A percentile compares a stretch with the other conserved stretches of the same genome.
Conservation (phyloP, 2,888 invertebrate genomes). For the Scrobipalpa costella region DNA sequence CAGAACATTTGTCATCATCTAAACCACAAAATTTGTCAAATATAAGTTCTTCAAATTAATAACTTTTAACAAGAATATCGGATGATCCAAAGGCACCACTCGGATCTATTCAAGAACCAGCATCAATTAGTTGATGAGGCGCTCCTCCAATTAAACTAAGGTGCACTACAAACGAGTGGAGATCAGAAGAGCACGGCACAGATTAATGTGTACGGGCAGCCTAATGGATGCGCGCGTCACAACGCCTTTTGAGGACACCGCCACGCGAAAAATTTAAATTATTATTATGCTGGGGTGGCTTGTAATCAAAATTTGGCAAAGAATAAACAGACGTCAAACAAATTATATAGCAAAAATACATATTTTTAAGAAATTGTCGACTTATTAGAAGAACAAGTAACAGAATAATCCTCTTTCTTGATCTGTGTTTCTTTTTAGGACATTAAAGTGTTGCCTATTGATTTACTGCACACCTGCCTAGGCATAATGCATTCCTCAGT, state of each 20-base stretch:
- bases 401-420: too few relatives aligned
- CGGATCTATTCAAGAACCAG: not conserved
- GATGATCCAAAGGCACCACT: not conserved
- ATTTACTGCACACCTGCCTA: too few relatives aligned
- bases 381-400: too few relatives aligned
- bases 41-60: not conserved
- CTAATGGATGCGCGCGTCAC: conserved; percentile 48
- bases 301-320: not conserved
- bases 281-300: conserved; percentile 13
- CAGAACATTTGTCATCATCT: not conserved
- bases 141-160: conserved; percentile 33
- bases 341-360: too few relatives aligned
- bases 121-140: conserved; percentile 24
- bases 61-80: not conserved
- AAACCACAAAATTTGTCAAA: not conserved
- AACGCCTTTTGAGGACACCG: conserved; percentile 35
- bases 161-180: conserved; percentile 44
- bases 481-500: too few relatives aligned
- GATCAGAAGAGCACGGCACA: conserved; percentile 47
- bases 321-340: not conserved
- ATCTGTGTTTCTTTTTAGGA: too few relatives aligned
- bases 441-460: too few relatives aligned
- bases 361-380: too few relatives aligned
- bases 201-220: conserved; percentile 48
- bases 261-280: conserved; percentile 16